A percentile compares a stretch with the other conserved stretches of the same genome.
These are phyloP conservation scores for Axea sp. DNA, from an alignment of 2,888 invertebrate species.

Conservation along the genomic window DNA sequence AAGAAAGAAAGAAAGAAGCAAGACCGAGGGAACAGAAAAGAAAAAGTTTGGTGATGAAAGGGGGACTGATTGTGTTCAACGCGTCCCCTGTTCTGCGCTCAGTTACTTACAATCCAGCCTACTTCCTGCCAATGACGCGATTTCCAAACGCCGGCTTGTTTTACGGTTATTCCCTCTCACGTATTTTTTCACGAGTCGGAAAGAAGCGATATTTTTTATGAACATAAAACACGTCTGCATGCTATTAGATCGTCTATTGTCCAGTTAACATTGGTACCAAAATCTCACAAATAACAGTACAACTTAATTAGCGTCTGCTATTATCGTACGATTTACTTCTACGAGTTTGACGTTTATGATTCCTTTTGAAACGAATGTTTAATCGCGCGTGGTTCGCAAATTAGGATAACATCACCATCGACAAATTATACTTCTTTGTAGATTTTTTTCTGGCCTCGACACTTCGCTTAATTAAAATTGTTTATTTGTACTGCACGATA, in stretches of 20 bases:
- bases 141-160: constrained; percentile 66
- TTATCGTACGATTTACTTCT: not conserved
- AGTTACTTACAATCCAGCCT: constrained; percentile 69
- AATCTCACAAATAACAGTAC: constrained; percentile 9
- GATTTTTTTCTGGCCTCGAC: no score
- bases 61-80: constrained; percentile 72
- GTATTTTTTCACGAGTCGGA: constrained; percentile 25
- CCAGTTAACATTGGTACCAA: no score
- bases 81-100: constrained; percentile 69
- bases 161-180: constrained; percentile 66
- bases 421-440: no score
- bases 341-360: constrained; percentile 18
- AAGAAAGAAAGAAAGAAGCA: constrained; percentile 1
- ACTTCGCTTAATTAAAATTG: not conserved
- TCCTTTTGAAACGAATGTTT: not conserved
- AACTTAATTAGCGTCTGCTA: constrained; percentile 19
- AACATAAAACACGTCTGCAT: no score
- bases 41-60: constrained; percentile 56
- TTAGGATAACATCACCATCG: no score
- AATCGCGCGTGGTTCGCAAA: no score
- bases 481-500: not conserved
- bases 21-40: constrained; percentile 6
- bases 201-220: constrained; percentile 55
- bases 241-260: no score
- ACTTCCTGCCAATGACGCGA: constrained; percentile 73